Evolutionary conservation across 2,888 invertebrate genomes (phyloP).

Genomic region (Tipula vernalis): DNA sequence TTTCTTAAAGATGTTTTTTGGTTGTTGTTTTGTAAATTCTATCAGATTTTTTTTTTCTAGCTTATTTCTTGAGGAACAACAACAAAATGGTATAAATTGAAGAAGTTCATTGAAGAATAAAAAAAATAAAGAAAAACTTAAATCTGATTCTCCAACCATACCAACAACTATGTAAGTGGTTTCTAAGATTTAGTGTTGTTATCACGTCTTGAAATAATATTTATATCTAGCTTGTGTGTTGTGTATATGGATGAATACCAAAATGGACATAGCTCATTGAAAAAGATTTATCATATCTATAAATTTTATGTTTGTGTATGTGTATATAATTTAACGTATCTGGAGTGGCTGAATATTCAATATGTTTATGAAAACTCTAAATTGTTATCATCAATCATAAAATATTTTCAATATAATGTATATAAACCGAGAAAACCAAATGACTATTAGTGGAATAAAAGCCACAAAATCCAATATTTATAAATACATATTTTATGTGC

Average conservation of each 20-base stretch:
- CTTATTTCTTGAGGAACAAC: background rate
- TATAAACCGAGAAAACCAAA: background rate
- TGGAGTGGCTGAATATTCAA: background rate
- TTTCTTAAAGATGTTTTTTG: background rate
- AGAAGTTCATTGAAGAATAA: background rate
- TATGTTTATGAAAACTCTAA: background rate
- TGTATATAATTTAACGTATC: background rate
- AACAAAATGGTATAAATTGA: background rate
- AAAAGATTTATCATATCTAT: background rate
- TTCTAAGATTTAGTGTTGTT: background rate
- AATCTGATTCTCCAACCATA: background rate
- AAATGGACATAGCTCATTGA: background rate
- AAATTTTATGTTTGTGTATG: background rate
- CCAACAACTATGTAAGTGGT: background rate
- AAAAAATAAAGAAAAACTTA: background rate
- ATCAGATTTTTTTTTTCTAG: background rate
- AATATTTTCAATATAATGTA: background rate
- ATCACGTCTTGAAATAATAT: background rate
- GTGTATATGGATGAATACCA: background rate
- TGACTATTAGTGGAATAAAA: background rate
- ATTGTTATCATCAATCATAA: background rate
- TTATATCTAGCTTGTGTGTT: background rate
- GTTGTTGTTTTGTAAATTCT: background rate
- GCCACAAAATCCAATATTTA: background rate
- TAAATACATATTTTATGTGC: background rate